Base-by-base conservation (phyloP, 35 echinoderm and acorn worm genomes). In the Chiridota heheva region DNA sequence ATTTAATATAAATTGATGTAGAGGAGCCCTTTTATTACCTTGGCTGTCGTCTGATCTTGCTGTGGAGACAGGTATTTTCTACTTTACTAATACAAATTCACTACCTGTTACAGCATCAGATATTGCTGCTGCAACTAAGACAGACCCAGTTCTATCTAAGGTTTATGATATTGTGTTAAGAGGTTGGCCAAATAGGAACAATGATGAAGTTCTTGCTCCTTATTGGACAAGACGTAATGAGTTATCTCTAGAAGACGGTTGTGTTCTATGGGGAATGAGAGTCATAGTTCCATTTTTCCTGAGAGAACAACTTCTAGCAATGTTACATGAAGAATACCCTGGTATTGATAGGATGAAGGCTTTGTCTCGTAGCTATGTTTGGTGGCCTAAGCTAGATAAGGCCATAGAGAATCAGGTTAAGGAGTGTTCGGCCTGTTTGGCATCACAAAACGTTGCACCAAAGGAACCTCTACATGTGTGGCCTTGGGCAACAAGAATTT, bases 311-410 rank as follows among this genome's bases (percentile, higher is more conserved):
- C 2, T 81, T 10, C 61, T 81, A 12, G 67, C 2, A 15, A 41
- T 65, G 13, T 51, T 81, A 17, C 61, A 81, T 32, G 37, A 71
- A 29, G 63, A 43, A 15, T 73, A 90, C 59, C 71, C 73, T 58
- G 88, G 72, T 5, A 76, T 90, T 42, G 30, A 26, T 1, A 40
- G 58, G 1, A 90, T 90, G 88, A 90, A 90, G 63, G 16, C 70
- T 42, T 43, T 90, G 13, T 80, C 88, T 36, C 73, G 73, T 45
- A 87, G 85, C 36, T 77, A 87, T n/a, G 25, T 87, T 1, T 87
- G 58, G 74, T 84, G 81, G 64, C 58, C 69, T n/a, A 60, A 62
- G 15, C 17, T 85, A 18, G 82, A 63, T 27, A 2, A 27, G 5
- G 67, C 72, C 44, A 55, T 85, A 1, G 69, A 88, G 40, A 32